phyloP scores from a whole-genome alignment of 2,113 vertebrate species.

The Lepus americanus region DNA sequence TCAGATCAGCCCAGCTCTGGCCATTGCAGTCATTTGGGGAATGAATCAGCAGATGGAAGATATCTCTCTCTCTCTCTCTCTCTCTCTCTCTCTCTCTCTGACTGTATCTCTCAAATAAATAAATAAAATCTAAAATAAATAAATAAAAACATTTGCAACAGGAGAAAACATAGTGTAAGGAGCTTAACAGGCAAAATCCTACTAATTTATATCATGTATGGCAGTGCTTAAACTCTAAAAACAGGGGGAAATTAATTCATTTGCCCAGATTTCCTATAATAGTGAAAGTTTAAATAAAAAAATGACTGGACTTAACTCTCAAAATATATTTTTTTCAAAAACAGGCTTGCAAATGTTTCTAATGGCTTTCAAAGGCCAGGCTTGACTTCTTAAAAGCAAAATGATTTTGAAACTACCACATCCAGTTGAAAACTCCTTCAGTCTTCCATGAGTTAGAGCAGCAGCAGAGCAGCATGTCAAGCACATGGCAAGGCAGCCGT shows the following conservation, averaged over 20 bases:
- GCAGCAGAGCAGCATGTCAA: slow-evolving; percentile 6
- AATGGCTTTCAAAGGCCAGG: slow-evolving; percentile 48
- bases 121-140: too few relatives aligned
- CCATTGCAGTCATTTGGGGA: too few relatives aligned
- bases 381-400: slow-evolving; percentile 61
- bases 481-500: background rate
- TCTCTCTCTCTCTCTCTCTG: too few relatives aligned
- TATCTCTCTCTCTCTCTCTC: too few relatives aligned
- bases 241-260: slow-evolving; percentile 4
- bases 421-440: slow-evolving; percentile 56
- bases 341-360: slow-evolving; percentile 52
- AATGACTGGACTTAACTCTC: slow-evolving; percentile 16
- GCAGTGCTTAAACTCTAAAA: slow-evolving; percentile 41
- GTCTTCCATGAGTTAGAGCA: slow-evolving; percentile 67
- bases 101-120: too few relatives aligned
- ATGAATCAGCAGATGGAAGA: too few relatives aligned
- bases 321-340: slow-evolving; percentile 60
- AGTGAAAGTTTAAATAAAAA: background rate
- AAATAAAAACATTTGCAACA: background rate
- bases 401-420: slow-evolving; percentile 61
- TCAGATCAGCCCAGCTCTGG: too few relatives aligned
- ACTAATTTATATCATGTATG: background rate
- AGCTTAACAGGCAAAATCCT: slow-evolving; percentile 14
- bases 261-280: slow-evolving; percentile 3
- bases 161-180: slow-evolving; percentile 13